phyloP scores from a whole-genome alignment of 2,888 invertebrate genomes.

The Alsophila aescularia region DNA sequence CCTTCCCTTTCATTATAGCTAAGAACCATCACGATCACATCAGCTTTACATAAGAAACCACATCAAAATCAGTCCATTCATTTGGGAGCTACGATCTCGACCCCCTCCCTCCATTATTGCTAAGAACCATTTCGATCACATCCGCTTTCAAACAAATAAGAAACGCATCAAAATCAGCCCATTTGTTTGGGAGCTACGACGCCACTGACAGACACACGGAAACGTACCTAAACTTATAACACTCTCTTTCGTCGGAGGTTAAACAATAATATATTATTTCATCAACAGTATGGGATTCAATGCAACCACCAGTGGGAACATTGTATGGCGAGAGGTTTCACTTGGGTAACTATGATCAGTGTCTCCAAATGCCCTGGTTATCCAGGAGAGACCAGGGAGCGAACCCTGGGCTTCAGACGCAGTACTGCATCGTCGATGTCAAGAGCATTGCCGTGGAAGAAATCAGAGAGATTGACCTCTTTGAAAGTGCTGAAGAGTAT shows the following conservation, averaged over 20 bases:
- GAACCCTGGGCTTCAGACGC: constrained; percentile 39
- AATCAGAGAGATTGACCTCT: constrained; percentile 23
- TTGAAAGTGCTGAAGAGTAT: constrained; percentile 37
- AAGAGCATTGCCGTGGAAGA: neutral
- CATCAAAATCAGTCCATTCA: too few species aligned
- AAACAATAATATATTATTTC: constrained; percentile 1
- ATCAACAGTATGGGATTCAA: constrained; percentile 57
- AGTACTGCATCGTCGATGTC: constrained; percentile 55
- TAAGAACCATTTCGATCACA: too few species aligned
- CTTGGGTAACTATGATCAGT: constrained; percentile 56
- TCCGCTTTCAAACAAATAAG: too few species aligned
- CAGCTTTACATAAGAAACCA: too few species aligned
- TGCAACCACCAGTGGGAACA: constrained; percentile 49
- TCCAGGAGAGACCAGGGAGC: neutral
- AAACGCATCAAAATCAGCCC: too few species aligned
- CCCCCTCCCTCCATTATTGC: too few species aligned
- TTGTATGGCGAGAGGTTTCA: constrained; percentile 47
- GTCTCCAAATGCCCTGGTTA: constrained; percentile 45
- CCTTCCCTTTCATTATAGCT: too few species aligned
- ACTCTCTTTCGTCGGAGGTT: neutral
- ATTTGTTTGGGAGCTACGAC: too few species aligned
- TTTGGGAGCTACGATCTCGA: too few species aligned
- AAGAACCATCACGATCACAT: too few species aligned
- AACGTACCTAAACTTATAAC: too few species aligned
- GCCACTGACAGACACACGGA: too few species aligned